phyloP scores from a whole-genome alignment of 2,888 invertebrate species.

The Ormia ochracea region DNA sequence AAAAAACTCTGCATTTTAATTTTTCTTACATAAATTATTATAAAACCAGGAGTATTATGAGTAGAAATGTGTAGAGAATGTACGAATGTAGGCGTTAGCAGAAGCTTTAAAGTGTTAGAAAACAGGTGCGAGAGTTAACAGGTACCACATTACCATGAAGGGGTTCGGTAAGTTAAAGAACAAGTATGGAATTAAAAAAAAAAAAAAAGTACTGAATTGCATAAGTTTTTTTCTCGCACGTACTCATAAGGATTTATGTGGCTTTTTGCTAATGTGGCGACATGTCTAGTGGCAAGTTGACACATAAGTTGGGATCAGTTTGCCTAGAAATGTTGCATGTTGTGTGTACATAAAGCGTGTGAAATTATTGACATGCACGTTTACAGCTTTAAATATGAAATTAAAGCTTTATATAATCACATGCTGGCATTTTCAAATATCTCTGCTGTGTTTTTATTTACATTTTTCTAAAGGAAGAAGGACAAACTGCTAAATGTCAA shows the following conservation, averaged over 20 bases:
- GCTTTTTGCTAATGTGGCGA: constrained; percentile 24
- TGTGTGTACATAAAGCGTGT: neutral
- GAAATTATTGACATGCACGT: constrained; percentile 57
- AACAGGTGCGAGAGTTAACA: constrained; percentile 35
- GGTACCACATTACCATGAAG: neutral
- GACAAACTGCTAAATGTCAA: too few relatives aligned
- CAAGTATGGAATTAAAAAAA: constrained; percentile 22
- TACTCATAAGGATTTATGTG: constrained; percentile 32
- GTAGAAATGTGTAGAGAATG: neutral
- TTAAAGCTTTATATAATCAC: constrained; percentile 22
- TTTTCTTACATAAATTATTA: constrained; percentile 23
- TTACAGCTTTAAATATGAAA: constrained; percentile 39
- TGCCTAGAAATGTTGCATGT: constrained; percentile 23
- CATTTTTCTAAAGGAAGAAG: too few relatives aligned
- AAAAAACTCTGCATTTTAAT: constrained; percentile 2
- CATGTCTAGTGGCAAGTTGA: constrained; percentile 29
- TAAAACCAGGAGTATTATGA: constrained; percentile 37
- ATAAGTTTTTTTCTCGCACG: neutral
- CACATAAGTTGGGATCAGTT: constrained; percentile 25
- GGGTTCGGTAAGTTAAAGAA: constrained; percentile 34
- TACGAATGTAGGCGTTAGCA: neutral
- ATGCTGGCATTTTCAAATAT: too few relatives aligned
- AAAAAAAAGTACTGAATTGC: constrained; percentile 6
- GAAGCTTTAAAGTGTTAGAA: constrained; percentile 35
- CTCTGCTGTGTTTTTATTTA: neutral